A percentile compares a stretch with the other conserved stretches of the same genome.
phyloP scores from a whole-genome alignment of 2,113 vertebrate species.

The Mastomys natalensis region DNA sequence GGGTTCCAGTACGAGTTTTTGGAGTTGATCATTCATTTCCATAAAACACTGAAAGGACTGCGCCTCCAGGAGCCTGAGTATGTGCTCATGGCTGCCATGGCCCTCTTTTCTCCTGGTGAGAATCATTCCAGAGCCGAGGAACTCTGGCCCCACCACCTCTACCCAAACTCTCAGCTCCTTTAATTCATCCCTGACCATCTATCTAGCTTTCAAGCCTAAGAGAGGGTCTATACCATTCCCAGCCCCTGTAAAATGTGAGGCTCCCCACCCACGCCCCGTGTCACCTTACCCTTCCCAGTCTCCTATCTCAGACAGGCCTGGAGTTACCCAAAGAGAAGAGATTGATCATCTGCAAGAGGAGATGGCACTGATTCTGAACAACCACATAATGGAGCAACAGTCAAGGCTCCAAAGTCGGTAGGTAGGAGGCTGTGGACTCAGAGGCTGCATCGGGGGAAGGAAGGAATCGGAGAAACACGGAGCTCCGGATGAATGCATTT shows the following conservation, averaged over 20 bases:
- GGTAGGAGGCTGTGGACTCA: not conserved
- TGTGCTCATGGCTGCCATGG: conserved; percentile 87
- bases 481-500: not conserved
- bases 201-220: not conserved
- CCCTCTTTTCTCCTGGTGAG: conserved; percentile 91
- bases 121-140: not conserved
- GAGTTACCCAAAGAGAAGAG: conserved; percentile 61
- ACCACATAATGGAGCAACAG: conserved; percentile 80
- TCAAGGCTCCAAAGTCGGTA: conserved; percentile 76
- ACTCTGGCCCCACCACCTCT: not conserved
- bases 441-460: not conserved
- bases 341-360: conserved; percentile 83
- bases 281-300: not conserved
- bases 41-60: conserved; percentile 86
- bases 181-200: too few species aligned
- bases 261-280: not conserved
- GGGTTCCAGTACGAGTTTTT: conserved; percentile 90
- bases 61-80: conserved; percentile 88
- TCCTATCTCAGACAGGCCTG: conserved; percentile 69
- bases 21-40: conserved; percentile 90
- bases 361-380: conserved; percentile 83
- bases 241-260: not conserved
- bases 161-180: not conserved
- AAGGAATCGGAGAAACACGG: not conserved
- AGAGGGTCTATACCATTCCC: not conserved